Conservation (phyloP, 37 sponge, comb jelly and placozoan species). For the Chondrosia reniformis region DNA sequence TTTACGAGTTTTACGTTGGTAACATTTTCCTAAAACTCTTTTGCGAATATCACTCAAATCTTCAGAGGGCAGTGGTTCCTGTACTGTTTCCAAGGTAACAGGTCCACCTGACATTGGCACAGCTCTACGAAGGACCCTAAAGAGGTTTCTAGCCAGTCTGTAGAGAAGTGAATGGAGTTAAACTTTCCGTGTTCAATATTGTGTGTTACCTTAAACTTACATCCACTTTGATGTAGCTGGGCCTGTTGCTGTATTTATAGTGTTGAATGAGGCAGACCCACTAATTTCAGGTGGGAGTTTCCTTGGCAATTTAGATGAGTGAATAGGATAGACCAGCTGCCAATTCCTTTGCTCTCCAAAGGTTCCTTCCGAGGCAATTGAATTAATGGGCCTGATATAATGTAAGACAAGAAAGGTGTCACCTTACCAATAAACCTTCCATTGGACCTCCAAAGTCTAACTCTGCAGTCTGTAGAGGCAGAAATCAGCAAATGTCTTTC, state of each 20-base stretch:
- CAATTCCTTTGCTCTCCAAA: constrained; percentile 71
- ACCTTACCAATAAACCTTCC: constrained; percentile 77
- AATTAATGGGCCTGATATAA: not conserved
- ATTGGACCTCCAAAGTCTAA: constrained; percentile 66
- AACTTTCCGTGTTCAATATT: not conserved
- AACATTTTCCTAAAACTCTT: constrained; percentile 56
- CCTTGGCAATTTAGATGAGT: constrained; percentile 18
- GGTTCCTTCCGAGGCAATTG: constrained; percentile 54
- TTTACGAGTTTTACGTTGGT: constrained; percentile 59
- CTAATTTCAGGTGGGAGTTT: constrained; percentile 52
- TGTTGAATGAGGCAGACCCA: constrained; percentile 45
- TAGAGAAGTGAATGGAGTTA: not conserved
- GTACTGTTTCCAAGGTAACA: not conserved
- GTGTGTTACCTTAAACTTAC: constrained; percentile 31
- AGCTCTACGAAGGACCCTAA: constrained; percentile 5
- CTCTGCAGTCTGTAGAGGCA: constrained; percentile 71
- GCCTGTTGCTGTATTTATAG: constrained; percentile 56
- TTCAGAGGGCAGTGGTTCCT: not conserved
- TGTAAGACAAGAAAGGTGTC: not conserved
- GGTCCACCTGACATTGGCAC: not conserved
- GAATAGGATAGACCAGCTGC: constrained; percentile 41
- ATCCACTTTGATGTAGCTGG: constrained; percentile 67
- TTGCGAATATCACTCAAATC: not conserved
- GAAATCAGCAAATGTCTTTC: constrained; percentile 59
- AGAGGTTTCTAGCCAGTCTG: constrained; percentile 43